Percentiles rank a stretch among this genome's conserved stretches.
These are phyloP conservation scores for Hassar affinis DNA, from an alignment of 2,113 vertebrate genomes.

Conservation along the genomic window DNA sequence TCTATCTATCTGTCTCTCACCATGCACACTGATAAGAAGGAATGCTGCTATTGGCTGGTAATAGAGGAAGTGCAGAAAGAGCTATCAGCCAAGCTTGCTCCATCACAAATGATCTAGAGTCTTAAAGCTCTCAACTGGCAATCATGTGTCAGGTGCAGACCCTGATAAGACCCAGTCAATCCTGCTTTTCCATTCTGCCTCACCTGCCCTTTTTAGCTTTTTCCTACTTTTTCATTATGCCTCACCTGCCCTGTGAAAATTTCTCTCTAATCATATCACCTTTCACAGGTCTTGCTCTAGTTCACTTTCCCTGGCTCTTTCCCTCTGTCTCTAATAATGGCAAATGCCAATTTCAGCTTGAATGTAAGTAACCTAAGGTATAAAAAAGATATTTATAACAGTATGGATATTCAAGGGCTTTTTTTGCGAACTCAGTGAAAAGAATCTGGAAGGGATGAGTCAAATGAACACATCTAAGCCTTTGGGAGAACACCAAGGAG, in stretches of 20 bases:
- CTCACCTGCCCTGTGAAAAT: slow-evolving; percentile 22
- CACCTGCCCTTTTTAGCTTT: slow-evolving; percentile 37
- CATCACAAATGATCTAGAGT: slow-evolving; percentile 45
- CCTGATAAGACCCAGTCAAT: slow-evolving; percentile 58
- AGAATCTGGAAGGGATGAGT: neutral
- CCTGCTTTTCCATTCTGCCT: slow-evolving; percentile 38
- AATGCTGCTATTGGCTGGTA: neutral
- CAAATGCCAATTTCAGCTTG: slow-evolving; percentile 7
- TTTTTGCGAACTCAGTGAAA: neutral
- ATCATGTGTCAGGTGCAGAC: slow-evolving; percentile 51
- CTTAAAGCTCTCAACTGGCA: slow-evolving; percentile 47
- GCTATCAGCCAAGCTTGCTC: slow-evolving; percentile 28
- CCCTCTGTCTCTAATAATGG: slow-evolving; percentile 26
- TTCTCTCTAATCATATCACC: slow-evolving; percentile 20
- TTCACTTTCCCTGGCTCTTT: neutral
- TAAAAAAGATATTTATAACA: neutral
- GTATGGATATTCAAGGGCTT: slow-evolving; percentile 8
- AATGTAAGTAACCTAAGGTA: neutral
- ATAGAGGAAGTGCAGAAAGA: slow-evolving; percentile 35
- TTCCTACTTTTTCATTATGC: slow-evolving; percentile 45
- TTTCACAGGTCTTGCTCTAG: neutral
- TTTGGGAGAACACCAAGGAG: slow-evolving; percentile 26
- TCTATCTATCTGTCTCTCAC: neutral
- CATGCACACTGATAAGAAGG: neutral
- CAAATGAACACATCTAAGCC: slow-evolving; percentile 8